A percentile compares a stretch with the other conserved stretches of the same genome.
Evolutionary conservation across 2,797 vertebrate species (phyloP).

Genomic region (Brachyalestes nurse): DNA sequence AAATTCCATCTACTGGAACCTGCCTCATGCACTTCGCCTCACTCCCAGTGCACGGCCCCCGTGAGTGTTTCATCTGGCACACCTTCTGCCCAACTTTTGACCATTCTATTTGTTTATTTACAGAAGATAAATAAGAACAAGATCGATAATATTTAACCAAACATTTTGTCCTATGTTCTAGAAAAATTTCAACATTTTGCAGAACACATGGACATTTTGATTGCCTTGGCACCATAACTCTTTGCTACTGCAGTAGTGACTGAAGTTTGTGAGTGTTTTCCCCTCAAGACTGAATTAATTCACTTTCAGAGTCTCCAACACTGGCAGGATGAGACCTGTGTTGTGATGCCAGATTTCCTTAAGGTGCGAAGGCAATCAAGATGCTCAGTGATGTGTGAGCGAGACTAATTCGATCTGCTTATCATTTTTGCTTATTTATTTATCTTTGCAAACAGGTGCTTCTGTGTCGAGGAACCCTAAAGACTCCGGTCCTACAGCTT

Average conservation of each 20-base stretch:
- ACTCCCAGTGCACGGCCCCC: too few species aligned
- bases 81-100: too few species aligned
- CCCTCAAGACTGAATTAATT: not conserved
- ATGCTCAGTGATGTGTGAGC: not conserved
- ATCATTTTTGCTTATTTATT: not conserved
- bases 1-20: too few species aligned
- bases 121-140: too few species aligned
- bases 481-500: too few species aligned
- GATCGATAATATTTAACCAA: not conserved
- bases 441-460: not conserved
- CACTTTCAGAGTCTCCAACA: not conserved
- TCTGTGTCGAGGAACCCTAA: too few species aligned
- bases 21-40: too few species aligned
- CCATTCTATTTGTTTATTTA: too few species aligned
- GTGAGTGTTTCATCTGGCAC: too few species aligned
- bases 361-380: not conserved
- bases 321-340: not conserved
- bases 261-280: not conserved
- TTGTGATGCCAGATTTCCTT: not conserved
- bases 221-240: not conserved
- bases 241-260: not conserved
- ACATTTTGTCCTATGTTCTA: not conserved
- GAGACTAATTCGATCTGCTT: not conserved
- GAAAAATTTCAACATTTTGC: not conserved
- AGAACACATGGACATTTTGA: not conserved